A percentile compares a stretch with the other conserved stretches of the same genome.
phyloP scores from a whole-genome alignment of 1,140 invertebrate species.

The Melanaphis sacchari region DNA sequence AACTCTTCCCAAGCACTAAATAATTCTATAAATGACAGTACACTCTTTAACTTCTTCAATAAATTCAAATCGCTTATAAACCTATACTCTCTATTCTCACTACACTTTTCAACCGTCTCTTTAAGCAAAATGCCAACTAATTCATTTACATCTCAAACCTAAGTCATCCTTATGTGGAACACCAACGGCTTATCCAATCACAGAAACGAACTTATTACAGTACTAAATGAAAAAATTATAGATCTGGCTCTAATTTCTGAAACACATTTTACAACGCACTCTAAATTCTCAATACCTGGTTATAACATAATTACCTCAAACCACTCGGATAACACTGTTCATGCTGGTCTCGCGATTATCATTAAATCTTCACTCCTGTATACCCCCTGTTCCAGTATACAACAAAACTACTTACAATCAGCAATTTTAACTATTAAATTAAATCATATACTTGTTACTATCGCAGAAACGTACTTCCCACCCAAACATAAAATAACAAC shows the following conservation, averaged over 20 bases:
- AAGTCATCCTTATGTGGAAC: too few relatives aligned
- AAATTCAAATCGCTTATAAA: too few relatives aligned
- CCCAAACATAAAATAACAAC: conserved; percentile 2
- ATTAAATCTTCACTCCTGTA: background rate
- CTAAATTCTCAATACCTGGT: background rate
- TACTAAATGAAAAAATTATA: conserved; percentile 59
- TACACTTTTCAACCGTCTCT: too few relatives aligned
- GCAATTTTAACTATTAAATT: background rate
- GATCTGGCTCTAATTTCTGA: conserved; percentile 54
- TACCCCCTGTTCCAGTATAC: background rate
- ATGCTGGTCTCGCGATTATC: background rate
- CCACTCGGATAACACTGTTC: background rate
- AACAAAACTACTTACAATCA: background rate
- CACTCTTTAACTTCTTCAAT: too few relatives aligned
- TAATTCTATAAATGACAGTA: too few relatives aligned
- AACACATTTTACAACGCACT: background rate
- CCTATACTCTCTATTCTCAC: too few relatives aligned
- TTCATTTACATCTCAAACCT: too few relatives aligned
- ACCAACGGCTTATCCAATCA: conserved; percentile 57
- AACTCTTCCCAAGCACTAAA: too few relatives aligned
- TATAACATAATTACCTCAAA: background rate
- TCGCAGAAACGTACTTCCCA: background rate
- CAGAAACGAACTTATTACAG: too few relatives aligned
- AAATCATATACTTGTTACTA: background rate
- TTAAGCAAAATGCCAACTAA: too few relatives aligned